phyloP scores from a whole-genome alignment of 1,140 invertebrate genomes.

The Polypedilum vanderplanki region DNA sequence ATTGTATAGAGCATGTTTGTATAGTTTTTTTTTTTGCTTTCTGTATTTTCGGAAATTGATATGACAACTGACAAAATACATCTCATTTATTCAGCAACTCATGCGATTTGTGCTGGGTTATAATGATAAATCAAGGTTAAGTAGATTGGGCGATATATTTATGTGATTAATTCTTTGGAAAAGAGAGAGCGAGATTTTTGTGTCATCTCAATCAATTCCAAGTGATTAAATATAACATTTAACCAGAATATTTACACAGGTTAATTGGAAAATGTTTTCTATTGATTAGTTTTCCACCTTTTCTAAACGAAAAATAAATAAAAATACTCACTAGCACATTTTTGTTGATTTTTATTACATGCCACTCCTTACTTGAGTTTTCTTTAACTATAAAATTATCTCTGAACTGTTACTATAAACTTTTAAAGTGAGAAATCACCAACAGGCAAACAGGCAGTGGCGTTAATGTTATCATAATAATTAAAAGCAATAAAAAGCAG shows the following conservation, averaged over 20 bases:
- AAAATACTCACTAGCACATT: background rate
- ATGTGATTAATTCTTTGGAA: background rate
- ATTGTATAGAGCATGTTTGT: background rate
- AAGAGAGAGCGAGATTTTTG: too few species aligned
- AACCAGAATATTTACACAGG: conserved; percentile 6
- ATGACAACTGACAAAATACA: conserved; percentile 12
- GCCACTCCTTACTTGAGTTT: background rate
- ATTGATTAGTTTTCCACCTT: background rate
- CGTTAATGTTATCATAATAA: conserved; percentile 19
- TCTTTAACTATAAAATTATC: background rate
- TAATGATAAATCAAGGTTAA: background rate
- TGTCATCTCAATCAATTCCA: background rate
- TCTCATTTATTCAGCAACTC: background rate
- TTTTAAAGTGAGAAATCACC: too few species aligned
- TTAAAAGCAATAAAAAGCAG: conserved; percentile 1
- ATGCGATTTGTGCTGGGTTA: background rate
- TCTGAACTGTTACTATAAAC: background rate
- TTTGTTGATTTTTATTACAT: background rate
- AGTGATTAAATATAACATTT: background rate
- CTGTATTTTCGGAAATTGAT: background rate
- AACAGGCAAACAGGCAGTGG: background rate
- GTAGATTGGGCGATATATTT: background rate
- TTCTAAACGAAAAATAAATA: too few species aligned
- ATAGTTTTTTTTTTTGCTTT: background rate
- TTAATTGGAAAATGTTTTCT: background rate